A percentile compares a stretch with the other conserved stretches of the same genome.
These are phyloP conservation scores for Crax fasciolata DNA, from an alignment of 2,797 vertebrate species.

Conservation along the genomic window DNA sequence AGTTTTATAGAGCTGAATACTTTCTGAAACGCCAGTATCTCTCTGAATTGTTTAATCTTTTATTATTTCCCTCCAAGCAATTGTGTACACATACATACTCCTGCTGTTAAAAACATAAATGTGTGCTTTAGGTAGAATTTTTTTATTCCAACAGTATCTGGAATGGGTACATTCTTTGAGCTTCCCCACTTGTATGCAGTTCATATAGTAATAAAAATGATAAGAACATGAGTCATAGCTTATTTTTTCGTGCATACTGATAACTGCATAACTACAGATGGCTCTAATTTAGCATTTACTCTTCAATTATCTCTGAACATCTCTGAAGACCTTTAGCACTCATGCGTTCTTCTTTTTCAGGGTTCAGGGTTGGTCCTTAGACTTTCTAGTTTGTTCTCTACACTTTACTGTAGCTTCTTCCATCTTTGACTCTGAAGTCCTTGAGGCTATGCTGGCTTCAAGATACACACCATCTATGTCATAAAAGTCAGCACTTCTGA, in stretches of 20 bases:
- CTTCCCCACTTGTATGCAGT: background rate
- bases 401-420: background rate
- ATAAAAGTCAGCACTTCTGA: background rate
- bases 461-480: background rate
- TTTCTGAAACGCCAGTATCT: background rate
- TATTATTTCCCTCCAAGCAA: background rate
- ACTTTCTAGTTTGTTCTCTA: slow-evolving; percentile 24
- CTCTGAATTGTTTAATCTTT: background rate
- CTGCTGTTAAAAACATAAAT: background rate
- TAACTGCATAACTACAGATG: background rate
- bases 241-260: background rate
- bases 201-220: slow-evolving; percentile 22
- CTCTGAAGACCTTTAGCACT: slow-evolving; percentile 18
- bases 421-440: slow-evolving; percentile 9
- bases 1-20: background rate
- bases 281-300: slow-evolving; percentile 7
- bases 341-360: slow-evolving; percentile 14
- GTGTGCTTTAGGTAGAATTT: background rate
- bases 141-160: background rate
- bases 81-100: background rate
- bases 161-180: background rate
- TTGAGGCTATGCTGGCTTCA: background rate
- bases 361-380: background rate
- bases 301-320: background rate
- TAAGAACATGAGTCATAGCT: slow-evolving; percentile 34